Percentiles rank a stretch among this genome's conserved stretches.
These are phyloP conservation scores for Leptobrachium ailaonicum DNA, from an alignment of 2,113 vertebrate genomes.

Conservation along the genomic window DNA sequence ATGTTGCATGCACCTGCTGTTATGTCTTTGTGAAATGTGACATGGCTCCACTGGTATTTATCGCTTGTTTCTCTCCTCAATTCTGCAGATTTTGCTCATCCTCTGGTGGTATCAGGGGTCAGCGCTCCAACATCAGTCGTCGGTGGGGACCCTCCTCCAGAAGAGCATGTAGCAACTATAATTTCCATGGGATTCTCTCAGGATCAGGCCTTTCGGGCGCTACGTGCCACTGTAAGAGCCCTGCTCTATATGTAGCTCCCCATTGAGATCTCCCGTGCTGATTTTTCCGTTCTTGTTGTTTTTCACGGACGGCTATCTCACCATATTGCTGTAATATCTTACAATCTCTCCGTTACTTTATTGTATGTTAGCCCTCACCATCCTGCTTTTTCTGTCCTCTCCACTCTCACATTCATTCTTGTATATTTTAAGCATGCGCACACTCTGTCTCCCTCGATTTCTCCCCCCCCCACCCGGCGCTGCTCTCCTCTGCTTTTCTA, in stretches of 20 bases:
- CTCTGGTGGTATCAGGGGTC: constrained; percentile 88
- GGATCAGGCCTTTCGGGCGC: constrained; percentile 93
- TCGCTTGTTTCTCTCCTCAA: constrained; percentile 7
- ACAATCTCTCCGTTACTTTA: too few relatives aligned
- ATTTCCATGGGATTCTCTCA: constrained; percentile 98
- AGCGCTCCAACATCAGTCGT: constrained; percentile 80
- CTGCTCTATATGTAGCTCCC: too few relatives aligned
- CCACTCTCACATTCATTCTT: background rate
- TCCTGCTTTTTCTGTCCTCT: background rate
- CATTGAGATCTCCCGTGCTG: too few relatives aligned
- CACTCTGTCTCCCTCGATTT: background rate
- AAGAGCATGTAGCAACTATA: constrained; percentile 93
- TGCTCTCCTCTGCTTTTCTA: background rate
- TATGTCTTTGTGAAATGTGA: too few relatives aligned
- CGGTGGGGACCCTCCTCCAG: constrained; percentile 78
- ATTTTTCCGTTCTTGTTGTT: too few relatives aligned
- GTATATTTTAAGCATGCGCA: background rate
- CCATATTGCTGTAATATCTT: too few relatives aligned
- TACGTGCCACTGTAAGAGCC: constrained; percentile 85
- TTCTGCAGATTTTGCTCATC: constrained; percentile 87
- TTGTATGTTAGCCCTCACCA: too few relatives aligned
- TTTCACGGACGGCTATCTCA: too few relatives aligned
- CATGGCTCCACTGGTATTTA: too few relatives aligned
- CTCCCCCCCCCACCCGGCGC: too few relatives aligned
- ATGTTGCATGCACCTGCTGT: too few relatives aligned